Evolutionary conservation across 2,113 vertebrate species (phyloP).

Genomic region (Peromyscus polionotus): DNA sequence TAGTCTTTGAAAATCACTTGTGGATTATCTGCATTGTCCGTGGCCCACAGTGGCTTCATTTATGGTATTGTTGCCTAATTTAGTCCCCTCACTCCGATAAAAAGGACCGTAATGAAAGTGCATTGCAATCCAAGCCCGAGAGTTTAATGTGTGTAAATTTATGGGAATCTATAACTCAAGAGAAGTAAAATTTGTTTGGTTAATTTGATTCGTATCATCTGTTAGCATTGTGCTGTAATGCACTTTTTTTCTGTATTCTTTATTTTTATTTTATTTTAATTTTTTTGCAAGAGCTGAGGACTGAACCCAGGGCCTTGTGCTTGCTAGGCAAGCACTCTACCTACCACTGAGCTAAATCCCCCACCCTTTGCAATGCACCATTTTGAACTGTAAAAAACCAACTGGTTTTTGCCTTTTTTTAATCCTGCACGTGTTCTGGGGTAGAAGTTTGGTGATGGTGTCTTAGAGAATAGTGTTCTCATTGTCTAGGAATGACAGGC

Average conservation of each 20-base stretch:
- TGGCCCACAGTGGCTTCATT: neutral
- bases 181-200: slow-evolving; percentile 41
- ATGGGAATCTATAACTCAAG: slow-evolving; percentile 30
- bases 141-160: slow-evolving; percentile 21
- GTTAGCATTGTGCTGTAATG: neutral
- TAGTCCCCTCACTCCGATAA: neutral
- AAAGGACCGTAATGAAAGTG: neutral
- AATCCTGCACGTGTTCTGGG: neutral
- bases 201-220: slow-evolving; percentile 39
- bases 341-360: too few species aligned
- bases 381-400: neutral
- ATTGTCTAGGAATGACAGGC: neutral
- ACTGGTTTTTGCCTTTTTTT: neutral
- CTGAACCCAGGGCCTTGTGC: too few species aligned
- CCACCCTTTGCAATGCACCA: neutral
- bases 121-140: neutral
- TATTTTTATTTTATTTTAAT: too few species aligned
- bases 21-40: neutral
- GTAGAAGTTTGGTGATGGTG: neutral
- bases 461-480: neutral
- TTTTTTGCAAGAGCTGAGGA: too few species aligned
- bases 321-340: too few species aligned
- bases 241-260: neutral
- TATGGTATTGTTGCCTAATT: neutral
- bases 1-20: slow-evolving; percentile 1